Evolutionary conservation across 2,113 vertebrate genomes (phyloP), one percentile per base, ranked within the genome.

Genomic region (Dromas ardeola): DNA sequence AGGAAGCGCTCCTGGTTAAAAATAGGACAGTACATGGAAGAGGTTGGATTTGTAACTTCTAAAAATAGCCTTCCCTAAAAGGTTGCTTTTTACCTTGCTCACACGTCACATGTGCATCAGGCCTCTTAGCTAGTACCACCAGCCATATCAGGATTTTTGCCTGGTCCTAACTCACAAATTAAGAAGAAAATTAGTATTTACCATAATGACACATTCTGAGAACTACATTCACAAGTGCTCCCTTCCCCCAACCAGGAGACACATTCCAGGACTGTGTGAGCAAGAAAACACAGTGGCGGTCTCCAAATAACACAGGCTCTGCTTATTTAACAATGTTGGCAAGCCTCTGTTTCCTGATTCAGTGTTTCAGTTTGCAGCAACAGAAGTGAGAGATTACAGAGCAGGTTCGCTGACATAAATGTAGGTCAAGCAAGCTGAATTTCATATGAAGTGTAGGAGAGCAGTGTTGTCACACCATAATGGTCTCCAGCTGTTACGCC

Each of bases 11-110:
- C 50, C 78, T 70, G 15, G 79, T 81, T 92, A 97, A 98, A 96
- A 97, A 97, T 96, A 77, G 82, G 27, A 61, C 19, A 40, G 87
- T 50, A 66, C 81, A 66, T 58, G 58, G 81, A 69, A 70, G 89
- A 86, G 15, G 74, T 92, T 87, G 74, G 52, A 91, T 95, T 70
- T 84, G 65, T 90, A 76, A 76, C 36, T 77, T 93, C 96, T 92
- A 98, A 97, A 97, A 95, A 96, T 93, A 98, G 86, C 21, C 43
- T 56, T 85, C 65, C 17, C 36, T 50, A 83, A 84, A 61, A 90
- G 29, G 83, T 80, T 27, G 49, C 30, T 84, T 79, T 84, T 88
- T 81, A 93, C 88, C 73, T 89, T 63, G 72, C 62, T 85, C 55
- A 43, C 9, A 36, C 0, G 6, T 53, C 14, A 17, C 40, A 62